A percentile compares a stretch with the other conserved stretches of the same genome.
phyloP scores from a whole-genome alignment of 2,113 vertebrate genomes.

The Malaclemys terrapin region DNA sequence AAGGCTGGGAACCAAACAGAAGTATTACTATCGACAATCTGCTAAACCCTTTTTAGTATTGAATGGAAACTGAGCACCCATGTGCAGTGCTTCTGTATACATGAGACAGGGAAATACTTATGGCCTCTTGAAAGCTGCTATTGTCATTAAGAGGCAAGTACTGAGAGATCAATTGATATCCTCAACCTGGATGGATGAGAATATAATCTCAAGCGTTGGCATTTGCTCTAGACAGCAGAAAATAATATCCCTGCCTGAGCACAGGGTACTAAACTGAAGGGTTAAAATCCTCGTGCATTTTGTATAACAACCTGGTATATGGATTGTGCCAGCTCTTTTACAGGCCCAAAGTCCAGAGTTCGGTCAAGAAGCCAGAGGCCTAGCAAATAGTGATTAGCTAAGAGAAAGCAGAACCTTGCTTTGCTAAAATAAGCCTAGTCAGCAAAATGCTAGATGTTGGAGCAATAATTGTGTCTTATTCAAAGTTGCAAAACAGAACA shows the following conservation, averaged over 20 bases:
- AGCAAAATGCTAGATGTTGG: too few species aligned
- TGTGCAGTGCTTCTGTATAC: not conserved
- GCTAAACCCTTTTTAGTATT: not conserved
- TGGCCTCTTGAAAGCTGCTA: not conserved
- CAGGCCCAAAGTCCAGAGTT: too few species aligned
- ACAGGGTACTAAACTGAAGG: not conserved
- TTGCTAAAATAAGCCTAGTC: too few species aligned
- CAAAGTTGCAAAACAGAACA: too few species aligned
- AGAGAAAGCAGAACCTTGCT: too few species aligned
- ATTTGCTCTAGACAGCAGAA: constrained; percentile 23
- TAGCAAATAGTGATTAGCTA: too few species aligned
- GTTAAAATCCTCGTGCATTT: too few species aligned
- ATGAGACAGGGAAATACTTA: constrained; percentile 28
- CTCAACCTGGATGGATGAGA: not conserved
- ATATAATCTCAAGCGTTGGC: not conserved
- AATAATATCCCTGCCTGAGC: constrained; percentile 12
- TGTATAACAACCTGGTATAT: too few species aligned
- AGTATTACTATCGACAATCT: constrained; percentile 15
- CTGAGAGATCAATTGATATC: not conserved
- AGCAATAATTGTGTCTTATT: too few species aligned
- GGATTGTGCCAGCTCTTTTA: too few species aligned
- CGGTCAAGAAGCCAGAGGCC: too few species aligned
- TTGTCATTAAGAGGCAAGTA: constrained; percentile 26
- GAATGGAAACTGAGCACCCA: not conserved
- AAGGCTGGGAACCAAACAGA: not conserved